Conservation (phyloP, 2,797 vertebrate genomes). For the Urocyon cinereoargenteus region DNA sequence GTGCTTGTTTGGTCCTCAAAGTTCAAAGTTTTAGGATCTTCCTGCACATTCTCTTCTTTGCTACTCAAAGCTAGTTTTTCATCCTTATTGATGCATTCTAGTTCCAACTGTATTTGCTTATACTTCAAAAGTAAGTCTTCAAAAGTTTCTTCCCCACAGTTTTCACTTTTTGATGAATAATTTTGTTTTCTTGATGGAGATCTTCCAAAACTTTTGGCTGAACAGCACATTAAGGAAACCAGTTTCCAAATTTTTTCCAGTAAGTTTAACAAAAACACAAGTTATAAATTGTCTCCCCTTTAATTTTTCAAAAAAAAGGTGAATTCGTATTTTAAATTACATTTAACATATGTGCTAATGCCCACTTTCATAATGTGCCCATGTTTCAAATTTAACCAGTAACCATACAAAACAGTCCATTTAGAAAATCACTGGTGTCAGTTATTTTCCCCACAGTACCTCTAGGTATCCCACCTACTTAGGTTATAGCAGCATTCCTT, state of each 20-base stretch:
- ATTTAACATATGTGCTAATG: constrained; percentile 60
- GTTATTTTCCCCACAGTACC: constrained; percentile 62
- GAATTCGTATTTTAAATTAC: constrained; percentile 63
- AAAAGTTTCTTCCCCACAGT: constrained; percentile 94
- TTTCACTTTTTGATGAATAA: constrained; percentile 90
- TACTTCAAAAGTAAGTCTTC: constrained; percentile 97
- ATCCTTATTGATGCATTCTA: constrained; percentile 97
- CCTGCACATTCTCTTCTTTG: constrained; percentile 84
- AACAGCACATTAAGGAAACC: constrained; percentile 87
- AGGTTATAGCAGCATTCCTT: constrained; percentile 51
- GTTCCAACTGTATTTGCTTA: constrained; percentile 97
- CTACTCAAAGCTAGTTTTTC: constrained; percentile 94
- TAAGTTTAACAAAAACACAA: constrained; percentile 68
- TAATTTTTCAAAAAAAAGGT: constrained; percentile 55
- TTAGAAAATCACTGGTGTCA: constrained; percentile 65
- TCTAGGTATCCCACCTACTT: constrained; percentile 34
- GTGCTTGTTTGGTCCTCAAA: constrained; percentile 85
- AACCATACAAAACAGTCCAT: constrained; percentile 52
- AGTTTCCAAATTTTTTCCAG: constrained; percentile 71
- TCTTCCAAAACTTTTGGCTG: constrained; percentile 93
- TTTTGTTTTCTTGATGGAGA: constrained; percentile 89
- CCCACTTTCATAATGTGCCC: constrained; percentile 45
- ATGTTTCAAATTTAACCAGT: constrained; percentile 65
- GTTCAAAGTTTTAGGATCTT: constrained; percentile 80
- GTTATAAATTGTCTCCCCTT: constrained; percentile 60